A percentile compares a stretch with the other conserved stretches of the same genome.
Conservation (phyloP, 1,140 invertebrate species). For the Cephus cinctus region DNA sequence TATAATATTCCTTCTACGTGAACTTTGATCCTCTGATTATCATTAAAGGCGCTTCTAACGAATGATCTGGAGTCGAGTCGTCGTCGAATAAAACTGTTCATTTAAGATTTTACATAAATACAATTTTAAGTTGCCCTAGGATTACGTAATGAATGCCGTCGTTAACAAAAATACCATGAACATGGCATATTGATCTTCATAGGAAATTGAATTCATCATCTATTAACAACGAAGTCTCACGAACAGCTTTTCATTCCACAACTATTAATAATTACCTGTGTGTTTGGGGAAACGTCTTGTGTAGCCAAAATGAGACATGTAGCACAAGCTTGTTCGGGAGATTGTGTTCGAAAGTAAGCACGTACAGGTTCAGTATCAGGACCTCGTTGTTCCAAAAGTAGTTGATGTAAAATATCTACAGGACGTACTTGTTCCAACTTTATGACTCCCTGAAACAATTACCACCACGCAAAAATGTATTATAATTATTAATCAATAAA, state of each 20-base stretch:
- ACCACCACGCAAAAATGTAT: conserved; percentile 12
- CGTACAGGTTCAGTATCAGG: conserved; percentile 83
- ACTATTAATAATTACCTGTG: conserved; percentile 57
- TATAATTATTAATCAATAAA: neutral
- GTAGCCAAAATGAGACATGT: conserved; percentile 86
- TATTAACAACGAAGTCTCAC: too few relatives aligned
- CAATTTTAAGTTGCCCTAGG: too few relatives aligned
- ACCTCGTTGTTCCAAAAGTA: conserved; percentile 79
- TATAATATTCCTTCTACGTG: too few relatives aligned
- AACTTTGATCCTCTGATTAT: too few relatives aligned
- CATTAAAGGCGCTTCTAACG: too few relatives aligned
- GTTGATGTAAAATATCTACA: conserved; percentile 78
- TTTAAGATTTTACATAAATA: too few relatives aligned
- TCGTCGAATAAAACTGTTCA: too few relatives aligned
- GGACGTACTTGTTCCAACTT: conserved; percentile 81
- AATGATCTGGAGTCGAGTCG: too few relatives aligned
- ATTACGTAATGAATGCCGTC: too few relatives aligned
- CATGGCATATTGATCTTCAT: neutral
- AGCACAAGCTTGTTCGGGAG: conserved; percentile 84
- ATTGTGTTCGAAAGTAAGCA: conserved; percentile 81
- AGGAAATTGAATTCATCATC: neutral
- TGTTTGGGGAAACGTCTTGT: conserved; percentile 65
- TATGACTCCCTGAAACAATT: conserved; percentile 68
- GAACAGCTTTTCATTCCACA: too few relatives aligned
- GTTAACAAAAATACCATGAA: conserved; percentile 3